These are phyloP conservation scores for Leptinotarsa tumamoca DNA, from an alignment of 2,888 invertebrate species.

Conservation along the genomic window DNA sequence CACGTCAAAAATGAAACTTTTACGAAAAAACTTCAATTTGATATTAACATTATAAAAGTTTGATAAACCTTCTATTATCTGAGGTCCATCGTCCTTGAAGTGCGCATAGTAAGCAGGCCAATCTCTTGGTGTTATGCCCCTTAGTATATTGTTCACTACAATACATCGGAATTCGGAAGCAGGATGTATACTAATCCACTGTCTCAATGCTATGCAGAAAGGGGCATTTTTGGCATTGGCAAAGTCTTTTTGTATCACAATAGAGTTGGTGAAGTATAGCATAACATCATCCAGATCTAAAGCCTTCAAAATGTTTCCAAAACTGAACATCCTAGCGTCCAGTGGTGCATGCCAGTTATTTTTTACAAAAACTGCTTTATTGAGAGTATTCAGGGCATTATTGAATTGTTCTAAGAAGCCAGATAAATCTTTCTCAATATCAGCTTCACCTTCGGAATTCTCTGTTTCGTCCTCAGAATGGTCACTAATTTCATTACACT, in stretches of 20 bases:
- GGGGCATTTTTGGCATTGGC: conserved; percentile 52
- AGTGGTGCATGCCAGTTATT: conserved; percentile 64
- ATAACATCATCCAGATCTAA: conserved; percentile 59
- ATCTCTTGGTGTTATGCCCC: conserved; percentile 63
- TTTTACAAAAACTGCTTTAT: conserved; percentile 60
- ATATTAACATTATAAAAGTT: conserved; percentile 59
- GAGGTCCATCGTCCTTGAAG: conserved; percentile 60
- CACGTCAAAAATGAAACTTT: conserved; percentile 61
- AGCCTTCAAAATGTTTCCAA: conserved; percentile 60
- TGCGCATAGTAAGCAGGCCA: conserved; percentile 64
- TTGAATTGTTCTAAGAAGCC: conserved; percentile 52
- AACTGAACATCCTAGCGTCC: conserved; percentile 63
- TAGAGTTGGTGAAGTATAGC: conserved; percentile 59
- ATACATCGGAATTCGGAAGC: conserved; percentile 64
- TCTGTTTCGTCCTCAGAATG: conserved; percentile 48
- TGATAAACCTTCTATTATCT: conserved; percentile 57
- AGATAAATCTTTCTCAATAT: conserved; percentile 45
- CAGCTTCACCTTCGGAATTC: conserved; percentile 45
- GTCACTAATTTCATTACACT: conserved; percentile 47
- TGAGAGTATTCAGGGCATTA: conserved; percentile 57
- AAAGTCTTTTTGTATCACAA: conserved; percentile 60
- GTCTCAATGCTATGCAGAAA: conserved; percentile 60
- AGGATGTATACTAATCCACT: conserved; percentile 64
- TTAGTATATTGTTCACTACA: conserved; percentile 60
- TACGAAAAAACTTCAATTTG: conserved; percentile 55